These are phyloP conservation scores for Panagrolaimus sp. DNA, from an alignment of 1,140 invertebrate genomes.

Conservation along the genomic window DNA sequence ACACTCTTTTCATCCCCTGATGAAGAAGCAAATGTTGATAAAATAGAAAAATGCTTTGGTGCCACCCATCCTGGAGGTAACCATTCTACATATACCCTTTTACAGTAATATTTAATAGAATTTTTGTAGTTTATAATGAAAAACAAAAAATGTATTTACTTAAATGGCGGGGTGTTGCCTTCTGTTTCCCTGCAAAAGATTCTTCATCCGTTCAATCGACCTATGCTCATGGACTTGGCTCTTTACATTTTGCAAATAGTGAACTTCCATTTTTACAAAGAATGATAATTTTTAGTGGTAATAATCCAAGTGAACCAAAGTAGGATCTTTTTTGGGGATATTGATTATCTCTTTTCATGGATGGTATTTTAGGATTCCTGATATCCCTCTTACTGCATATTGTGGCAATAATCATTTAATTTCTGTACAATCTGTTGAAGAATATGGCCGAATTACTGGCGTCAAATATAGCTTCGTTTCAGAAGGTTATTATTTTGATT, in stretches of 20 bases:
- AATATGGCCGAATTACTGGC: slow-evolving; percentile 44
- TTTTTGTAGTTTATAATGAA: slow-evolving; percentile 52
- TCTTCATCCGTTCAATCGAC: slow-evolving; percentile 48
- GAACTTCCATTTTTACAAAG: slow-evolving; percentile 48
- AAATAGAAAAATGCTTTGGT: slow-evolving; percentile 55
- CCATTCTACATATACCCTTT: neutral
- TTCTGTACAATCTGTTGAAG: slow-evolving; percentile 33
- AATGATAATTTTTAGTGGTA: slow-evolving; percentile 52
- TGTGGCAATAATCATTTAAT: slow-evolving; percentile 43
- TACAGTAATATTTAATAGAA: neutral
- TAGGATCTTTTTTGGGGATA: slow-evolving; percentile 24
- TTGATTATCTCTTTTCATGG: slow-evolving; percentile 8
- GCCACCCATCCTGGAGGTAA: slow-evolving; percentile 56
- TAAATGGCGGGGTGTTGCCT: slow-evolving; percentile 55
- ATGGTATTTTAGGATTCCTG: slow-evolving; percentile 38
- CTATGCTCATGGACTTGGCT: slow-evolving; percentile 52
- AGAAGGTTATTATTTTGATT: slow-evolving; percentile 36
- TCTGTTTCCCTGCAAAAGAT: slow-evolving; percentile 53
- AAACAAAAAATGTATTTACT: slow-evolving; percentile 55
- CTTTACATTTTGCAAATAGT: slow-evolving; percentile 47
- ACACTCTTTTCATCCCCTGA: slow-evolving; percentile 50
- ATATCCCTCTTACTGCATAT: slow-evolving; percentile 45
- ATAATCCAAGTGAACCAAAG: slow-evolving; percentile 42
- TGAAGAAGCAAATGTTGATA: slow-evolving; percentile 43
- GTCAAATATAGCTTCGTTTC: slow-evolving; percentile 42